Base-by-base conservation (phyloP, 1,140 invertebrate genomes). In the Goniozus legneri region DNA sequence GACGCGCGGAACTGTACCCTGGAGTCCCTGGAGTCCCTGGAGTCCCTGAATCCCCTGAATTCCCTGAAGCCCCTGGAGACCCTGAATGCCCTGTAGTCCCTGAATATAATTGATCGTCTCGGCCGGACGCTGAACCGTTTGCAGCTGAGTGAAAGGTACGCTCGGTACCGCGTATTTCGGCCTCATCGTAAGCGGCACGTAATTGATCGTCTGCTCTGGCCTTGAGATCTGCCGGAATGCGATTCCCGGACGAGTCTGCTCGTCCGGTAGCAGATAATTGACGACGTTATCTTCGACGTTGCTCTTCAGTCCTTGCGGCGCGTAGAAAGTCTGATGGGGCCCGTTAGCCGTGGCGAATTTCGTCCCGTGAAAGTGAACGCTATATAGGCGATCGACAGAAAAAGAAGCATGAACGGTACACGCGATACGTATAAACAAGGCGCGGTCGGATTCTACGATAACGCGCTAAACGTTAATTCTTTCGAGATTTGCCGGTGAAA, bases 181-280 rank as follows among this genome's bases (percentile, higher is more conserved):
- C 3, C 27, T 53, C 12, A 19, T 37, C 6, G 30, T 32, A 22
- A 62, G 24, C 15, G 50, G 47, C 32, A 60, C 37, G 38, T 61
- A 60, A 12, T 57, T 55, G 38, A 60, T 36, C 8, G 47, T 44
- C n/a, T n/a, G n/a, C 51, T 57, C 59, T 13, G 55, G 47, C 3
- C 40, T 8, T 8, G 52, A 35, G 36, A 57, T 49, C 34, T 59
- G 56, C 35, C 55, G 50, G 27, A 56, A 58, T 12, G 54, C 47
- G 50, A 54, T 51, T 30, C 43, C 44, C 13, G 16, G 24, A 6
- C 10, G 24, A 4, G 4, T 4, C 24, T 27, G 24, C 0, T 36
- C 32, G 1, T 48, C 30, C 3, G 34, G 13, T n/a, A 46, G 2
- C 20, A 34, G 21, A 12, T 46, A 39, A 14, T 8, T 15, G 3